Evolutionary conservation across 2,888 invertebrate species (phyloP).

Genomic region (Biston betularia): DNA sequence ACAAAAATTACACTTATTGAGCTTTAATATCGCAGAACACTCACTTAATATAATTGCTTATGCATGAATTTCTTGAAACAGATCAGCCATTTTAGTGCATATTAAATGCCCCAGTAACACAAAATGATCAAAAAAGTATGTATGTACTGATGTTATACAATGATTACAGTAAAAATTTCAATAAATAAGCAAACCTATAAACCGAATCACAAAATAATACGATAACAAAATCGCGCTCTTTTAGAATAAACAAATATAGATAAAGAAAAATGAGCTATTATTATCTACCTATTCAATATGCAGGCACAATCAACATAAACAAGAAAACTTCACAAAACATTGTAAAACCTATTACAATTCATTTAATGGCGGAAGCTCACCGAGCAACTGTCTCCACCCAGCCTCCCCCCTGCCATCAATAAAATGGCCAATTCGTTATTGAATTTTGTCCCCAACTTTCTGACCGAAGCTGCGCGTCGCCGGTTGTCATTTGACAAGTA

Average conservation of each 20-base stretch:
- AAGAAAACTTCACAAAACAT: constrained; percentile 62
- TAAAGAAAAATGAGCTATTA: constrained; percentile 22
- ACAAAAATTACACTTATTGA: too few relatives aligned
- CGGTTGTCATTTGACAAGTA: constrained; percentile 78
- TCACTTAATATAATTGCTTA: too few relatives aligned
- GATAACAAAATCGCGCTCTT: constrained; percentile 17
- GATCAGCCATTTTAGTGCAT: too few relatives aligned
- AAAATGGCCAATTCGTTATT: constrained; percentile 87
- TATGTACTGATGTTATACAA: neutral
- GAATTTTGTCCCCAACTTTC: constrained; percentile 83
- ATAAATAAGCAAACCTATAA: neutral
- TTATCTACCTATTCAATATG: constrained; percentile 26
- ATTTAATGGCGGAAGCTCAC: constrained; percentile 82
- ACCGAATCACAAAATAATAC: neutral
- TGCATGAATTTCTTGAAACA: too few relatives aligned
- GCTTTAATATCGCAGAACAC: too few relatives aligned
- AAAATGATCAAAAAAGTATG: too few relatives aligned
- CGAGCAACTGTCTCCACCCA: constrained; percentile 80
- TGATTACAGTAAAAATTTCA: neutral
- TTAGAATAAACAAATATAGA: constrained; percentile 22
- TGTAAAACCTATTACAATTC: constrained; percentile 62
- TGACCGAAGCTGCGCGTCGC: constrained; percentile 81
- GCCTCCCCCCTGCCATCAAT: constrained; percentile 85
- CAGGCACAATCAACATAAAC: constrained; percentile 63
- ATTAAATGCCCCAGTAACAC: too few relatives aligned